Evolutionary conservation across 2,888 invertebrate genomes (phyloP).

Genomic region (Helleia helle): DNA sequence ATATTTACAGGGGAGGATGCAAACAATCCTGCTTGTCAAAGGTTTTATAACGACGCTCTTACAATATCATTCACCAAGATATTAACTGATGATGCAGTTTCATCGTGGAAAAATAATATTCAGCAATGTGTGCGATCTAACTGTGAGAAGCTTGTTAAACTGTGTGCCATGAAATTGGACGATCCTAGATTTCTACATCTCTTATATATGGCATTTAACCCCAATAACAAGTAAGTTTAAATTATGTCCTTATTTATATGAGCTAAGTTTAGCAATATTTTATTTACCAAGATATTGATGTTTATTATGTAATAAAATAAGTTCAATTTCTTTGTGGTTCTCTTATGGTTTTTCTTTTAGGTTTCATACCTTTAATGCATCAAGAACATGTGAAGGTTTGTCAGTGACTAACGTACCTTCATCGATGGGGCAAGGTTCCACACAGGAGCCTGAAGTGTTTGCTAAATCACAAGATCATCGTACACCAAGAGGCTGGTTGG

Average conservation of each 20-base stretch:
- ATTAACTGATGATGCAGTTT: conserved; percentile 97
- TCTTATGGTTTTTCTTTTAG: conserved; percentile 54
- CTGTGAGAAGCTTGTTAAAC: conserved; percentile 91
- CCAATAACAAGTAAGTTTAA: conserved; percentile 88
- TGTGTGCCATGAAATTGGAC: conserved; percentile 95
- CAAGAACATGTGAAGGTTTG: conserved; percentile 80
- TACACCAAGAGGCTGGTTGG: conserved; percentile 94
- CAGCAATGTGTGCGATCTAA: conserved; percentile 96
- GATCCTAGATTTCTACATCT: conserved; percentile 94
- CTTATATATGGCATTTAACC: conserved; percentile 94
- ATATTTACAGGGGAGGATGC: conserved; percentile 82
- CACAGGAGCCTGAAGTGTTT: conserved; percentile 65
- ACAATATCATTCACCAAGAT: conserved; percentile 97
- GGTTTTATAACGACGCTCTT: conserved; percentile 95
- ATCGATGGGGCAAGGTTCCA: conserved; percentile 68
- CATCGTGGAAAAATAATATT: conserved; percentile 97
- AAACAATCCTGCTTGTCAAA: conserved; percentile 91
- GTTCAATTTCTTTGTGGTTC: too few relatives aligned
- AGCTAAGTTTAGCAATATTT: too few relatives aligned
- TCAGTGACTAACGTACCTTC: conserved; percentile 36
- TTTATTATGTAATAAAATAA: too few relatives aligned
- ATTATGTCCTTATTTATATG: too few relatives aligned
- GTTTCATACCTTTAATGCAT: conserved; percentile 90
- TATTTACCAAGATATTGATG: too few relatives aligned
- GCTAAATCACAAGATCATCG: conserved; percentile 87